Evolutionary conservation across 2,113 vertebrate genomes (phyloP).

Genomic region (Pithys albifrons): DNA sequence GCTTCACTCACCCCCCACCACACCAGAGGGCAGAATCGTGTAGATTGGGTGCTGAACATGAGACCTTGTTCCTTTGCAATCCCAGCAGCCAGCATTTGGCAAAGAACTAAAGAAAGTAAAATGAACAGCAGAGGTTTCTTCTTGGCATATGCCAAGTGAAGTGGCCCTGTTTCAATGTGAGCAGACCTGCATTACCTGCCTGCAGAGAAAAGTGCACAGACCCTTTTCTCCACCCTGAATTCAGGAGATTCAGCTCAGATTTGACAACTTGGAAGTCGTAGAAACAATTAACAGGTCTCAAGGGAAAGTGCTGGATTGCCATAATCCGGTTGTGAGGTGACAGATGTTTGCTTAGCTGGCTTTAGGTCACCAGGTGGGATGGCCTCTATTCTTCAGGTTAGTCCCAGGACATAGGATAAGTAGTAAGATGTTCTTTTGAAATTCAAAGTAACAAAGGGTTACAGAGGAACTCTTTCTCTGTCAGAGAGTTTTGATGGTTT

Average conservation of each 20-base stretch:
- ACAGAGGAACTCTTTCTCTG: neutral
- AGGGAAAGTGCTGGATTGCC: neutral
- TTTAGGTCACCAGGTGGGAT: neutral
- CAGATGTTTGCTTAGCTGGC: neutral
- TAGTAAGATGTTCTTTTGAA: neutral
- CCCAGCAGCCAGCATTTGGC: neutral
- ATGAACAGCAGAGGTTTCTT: neutral
- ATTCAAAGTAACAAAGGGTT: neutral
- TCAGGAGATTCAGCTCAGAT: neutral
- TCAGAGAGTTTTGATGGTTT: neutral
- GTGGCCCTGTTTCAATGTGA: neutral
- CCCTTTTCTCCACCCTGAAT: neutral
- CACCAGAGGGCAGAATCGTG: neutral
- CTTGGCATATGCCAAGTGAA: rapidly evolving
- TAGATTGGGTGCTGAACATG: neutral
- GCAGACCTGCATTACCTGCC: neutral
- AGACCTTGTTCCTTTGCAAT: neutral
- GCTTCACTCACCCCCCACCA: neutral
- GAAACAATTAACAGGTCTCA: neutral
- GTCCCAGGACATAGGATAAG: neutral
- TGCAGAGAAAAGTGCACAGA: neutral
- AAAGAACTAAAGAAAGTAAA: neutral
- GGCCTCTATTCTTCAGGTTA: neutral
- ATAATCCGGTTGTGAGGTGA: neutral
- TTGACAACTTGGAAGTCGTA: neutral